phyloP scores from a whole-genome alignment of 2,797 vertebrate species.

The Rhinella marina region DNA sequence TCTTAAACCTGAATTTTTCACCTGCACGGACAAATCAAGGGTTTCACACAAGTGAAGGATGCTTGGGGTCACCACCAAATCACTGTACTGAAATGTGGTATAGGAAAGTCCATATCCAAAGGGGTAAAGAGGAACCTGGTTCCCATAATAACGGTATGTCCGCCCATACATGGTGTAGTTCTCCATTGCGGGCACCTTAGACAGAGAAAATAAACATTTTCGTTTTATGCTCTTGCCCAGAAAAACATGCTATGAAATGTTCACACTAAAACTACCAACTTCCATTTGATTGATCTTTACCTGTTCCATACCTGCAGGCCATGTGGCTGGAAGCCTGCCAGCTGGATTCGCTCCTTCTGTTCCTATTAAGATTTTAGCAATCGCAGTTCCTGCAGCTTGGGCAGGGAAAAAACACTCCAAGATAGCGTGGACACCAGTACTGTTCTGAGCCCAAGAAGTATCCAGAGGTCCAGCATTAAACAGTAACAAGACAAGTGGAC shows the following conservation, averaged over 20 bases:
- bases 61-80: constrained; percentile 63
- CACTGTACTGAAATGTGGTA: constrained; percentile 67
- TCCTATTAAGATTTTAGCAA: constrained; percentile 66
- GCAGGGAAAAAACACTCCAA: constrained; percentile 71
- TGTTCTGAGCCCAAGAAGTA: constrained; percentile 67
- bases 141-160: constrained; percentile 71
- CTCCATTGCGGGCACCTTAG: constrained; percentile 68
- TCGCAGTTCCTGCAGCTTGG: constrained; percentile 68
- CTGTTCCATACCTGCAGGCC: constrained; percentile 70
- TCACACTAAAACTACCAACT: background rate
- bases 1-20: constrained; percentile 65
- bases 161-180: constrained; percentile 73
- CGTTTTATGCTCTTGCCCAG: background rate
- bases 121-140: constrained; percentile 70
- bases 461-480: constrained; percentile 73
- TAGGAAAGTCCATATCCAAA: constrained; percentile 72
- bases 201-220: background rate
- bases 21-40: constrained; percentile 66
- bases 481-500: constrained; percentile 68
- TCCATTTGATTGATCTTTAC: constrained; percentile 49
- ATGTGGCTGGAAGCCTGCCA: constrained; percentile 68
- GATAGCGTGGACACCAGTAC: constrained; percentile 65
- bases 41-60: constrained; percentile 65
- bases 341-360: constrained; percentile 62
- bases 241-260: background rate